Conservation (phyloP, 37 sponge, comb jelly and placozoan species). For the Cliona cf. orientalis region DNA sequence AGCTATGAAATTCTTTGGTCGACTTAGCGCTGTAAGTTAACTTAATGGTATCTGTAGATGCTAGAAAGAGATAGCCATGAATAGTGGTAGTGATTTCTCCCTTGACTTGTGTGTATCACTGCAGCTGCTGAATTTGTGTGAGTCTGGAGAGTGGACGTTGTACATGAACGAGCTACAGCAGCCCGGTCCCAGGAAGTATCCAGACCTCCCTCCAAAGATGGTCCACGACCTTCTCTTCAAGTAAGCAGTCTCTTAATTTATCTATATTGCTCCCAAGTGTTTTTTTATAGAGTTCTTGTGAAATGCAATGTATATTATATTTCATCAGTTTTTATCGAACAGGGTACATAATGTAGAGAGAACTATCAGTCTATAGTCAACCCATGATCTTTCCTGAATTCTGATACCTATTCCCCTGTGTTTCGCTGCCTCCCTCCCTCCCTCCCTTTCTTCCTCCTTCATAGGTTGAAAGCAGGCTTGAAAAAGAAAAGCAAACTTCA, state of each 20-base stretch:
- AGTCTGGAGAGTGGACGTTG: constrained; percentile 62
- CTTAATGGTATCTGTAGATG: too few species aligned
- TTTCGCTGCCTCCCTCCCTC: not conserved
- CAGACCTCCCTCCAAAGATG: constrained; percentile 55
- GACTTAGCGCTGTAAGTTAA: constrained; percentile 22
- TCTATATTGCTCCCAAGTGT: not conserved
- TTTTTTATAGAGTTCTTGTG: not conserved
- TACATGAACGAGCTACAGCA: constrained; percentile 58
- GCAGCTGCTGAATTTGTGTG: constrained; percentile 71
- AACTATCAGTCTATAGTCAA: too few species aligned
- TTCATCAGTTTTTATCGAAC: not conserved
- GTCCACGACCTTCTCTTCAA: constrained; percentile 64
- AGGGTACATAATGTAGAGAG: too few species aligned
- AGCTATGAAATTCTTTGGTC: constrained; percentile 9
- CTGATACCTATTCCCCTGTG: not conserved
- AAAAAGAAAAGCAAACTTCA: constrained; percentile 62
- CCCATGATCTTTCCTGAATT: too few species aligned
- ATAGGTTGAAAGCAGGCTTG: constrained; percentile 60
- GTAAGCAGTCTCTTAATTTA: constrained; percentile 24
- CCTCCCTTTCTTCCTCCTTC: not conserved
- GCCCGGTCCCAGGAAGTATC: constrained; percentile 40
- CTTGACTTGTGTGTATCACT: not conserved
- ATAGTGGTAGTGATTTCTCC: not conserved
- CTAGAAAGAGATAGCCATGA: too few species aligned
- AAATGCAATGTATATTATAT: not conserved